Conservation (phyloP, 1,140 invertebrate genomes). For the Micrasema minimum region DNA sequence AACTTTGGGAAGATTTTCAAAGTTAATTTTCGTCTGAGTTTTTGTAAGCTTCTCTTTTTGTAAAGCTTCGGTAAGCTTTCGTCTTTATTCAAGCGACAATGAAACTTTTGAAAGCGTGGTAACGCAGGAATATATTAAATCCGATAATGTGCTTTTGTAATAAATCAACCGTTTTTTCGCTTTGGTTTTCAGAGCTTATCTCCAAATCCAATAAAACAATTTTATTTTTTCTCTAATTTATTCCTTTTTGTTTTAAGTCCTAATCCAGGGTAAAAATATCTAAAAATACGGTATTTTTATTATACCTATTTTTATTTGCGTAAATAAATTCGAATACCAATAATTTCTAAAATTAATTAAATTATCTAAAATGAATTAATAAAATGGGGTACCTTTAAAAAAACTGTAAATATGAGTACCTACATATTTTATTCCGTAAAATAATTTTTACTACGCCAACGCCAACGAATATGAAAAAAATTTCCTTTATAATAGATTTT, state of each 20-base stretch:
- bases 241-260: not conserved
- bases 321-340: too few species aligned
- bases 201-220: constrained; percentile 11
- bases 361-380: too few species aligned
- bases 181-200: not conserved
- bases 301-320: too few species aligned
- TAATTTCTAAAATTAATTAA: too few species aligned
- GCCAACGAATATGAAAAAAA: too few species aligned
- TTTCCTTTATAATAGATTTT: too few species aligned
- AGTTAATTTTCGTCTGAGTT: constrained; percentile 27
- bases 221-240: not conserved
- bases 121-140: constrained; percentile 20
- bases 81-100: constrained; percentile 24
- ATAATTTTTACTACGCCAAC: too few species aligned
- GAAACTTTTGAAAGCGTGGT: constrained; percentile 13
- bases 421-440: too few species aligned
- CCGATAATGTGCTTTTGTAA: constrained; percentile 21
- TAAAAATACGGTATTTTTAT: too few species aligned
- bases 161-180: constrained; percentile 9
- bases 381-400: too few species aligned
- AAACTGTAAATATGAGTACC: too few species aligned
- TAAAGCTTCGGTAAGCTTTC: constrained; percentile 26
- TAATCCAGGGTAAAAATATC: too few species aligned
- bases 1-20: constrained; percentile 25
- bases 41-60: constrained; percentile 28